These are phyloP conservation scores for Drosophila setosimentum DNA, from an alignment of 2,888 invertebrate species.

Conservation along the genomic window DNA sequence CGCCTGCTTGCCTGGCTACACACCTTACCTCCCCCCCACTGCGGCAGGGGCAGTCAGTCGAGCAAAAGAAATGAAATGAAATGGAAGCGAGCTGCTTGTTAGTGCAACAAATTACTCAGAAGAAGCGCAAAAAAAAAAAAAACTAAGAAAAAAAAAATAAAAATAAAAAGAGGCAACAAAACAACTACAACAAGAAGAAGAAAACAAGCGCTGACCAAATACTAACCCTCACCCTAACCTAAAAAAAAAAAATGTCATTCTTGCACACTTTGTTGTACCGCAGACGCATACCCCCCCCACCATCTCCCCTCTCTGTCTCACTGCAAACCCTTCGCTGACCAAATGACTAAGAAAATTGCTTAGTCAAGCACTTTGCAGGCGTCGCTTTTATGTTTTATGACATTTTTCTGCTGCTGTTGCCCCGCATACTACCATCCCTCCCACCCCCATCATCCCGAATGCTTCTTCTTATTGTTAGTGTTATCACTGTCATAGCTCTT, in stretches of 20 bases:
- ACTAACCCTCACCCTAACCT: slow-evolving; percentile 11
- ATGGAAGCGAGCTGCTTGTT: slow-evolving; percentile 74
- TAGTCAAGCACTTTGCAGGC: slow-evolving; percentile 76
- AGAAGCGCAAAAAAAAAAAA: slow-evolving; percentile 26
- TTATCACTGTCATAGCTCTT: slow-evolving; percentile 47
- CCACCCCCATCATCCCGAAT: background rate
- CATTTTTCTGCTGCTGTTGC: slow-evolving; percentile 49
- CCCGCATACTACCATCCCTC: background rate
- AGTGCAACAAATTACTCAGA: slow-evolving; percentile 77
- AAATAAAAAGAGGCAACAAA: slow-evolving; percentile 3
- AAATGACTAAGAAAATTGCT: slow-evolving; percentile 78
- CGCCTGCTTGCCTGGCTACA: background rate
- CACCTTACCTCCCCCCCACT: background rate
- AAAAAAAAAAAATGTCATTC: slow-evolving; percentile 31
- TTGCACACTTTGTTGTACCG: slow-evolving; percentile 26
- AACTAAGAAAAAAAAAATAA: background rate
- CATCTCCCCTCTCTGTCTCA: background rate
- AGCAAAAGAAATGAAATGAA: slow-evolving; percentile 68
- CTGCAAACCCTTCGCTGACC: slow-evolving; percentile 50
- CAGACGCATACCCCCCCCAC: background rate
- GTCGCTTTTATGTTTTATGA: slow-evolving; percentile 76
- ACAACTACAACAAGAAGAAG: background rate
- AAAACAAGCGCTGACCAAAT: slow-evolving; percentile 19
- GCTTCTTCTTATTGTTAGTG: slow-evolving; percentile 38
- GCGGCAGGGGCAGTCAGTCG: slow-evolving; percentile 25